Evolutionary conservation across 2,113 vertebrate genomes (phyloP).

Genomic region (Oryzias woworae): DNA sequence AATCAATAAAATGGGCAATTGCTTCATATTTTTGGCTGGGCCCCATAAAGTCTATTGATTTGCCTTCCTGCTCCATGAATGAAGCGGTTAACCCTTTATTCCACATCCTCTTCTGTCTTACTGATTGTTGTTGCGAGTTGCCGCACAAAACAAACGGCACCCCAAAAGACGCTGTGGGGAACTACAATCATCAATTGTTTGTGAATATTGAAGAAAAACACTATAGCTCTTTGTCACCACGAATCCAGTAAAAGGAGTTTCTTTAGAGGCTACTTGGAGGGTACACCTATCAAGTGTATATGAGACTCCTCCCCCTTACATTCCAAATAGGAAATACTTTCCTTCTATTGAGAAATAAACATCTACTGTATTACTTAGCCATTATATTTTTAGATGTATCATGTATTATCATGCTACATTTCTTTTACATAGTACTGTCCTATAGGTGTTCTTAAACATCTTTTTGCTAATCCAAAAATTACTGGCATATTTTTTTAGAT

Average conservation of each 20-base stretch:
- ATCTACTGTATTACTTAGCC: too few relatives aligned
- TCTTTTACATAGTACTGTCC: too few relatives aligned
- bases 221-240: constrained; percentile 17
- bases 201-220: constrained; percentile 29
- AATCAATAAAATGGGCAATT: constrained; percentile 55
- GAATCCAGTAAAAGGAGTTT: constrained; percentile 12
- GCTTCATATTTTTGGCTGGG: constrained; percentile 57
- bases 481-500: too few relatives aligned
- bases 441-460: too few relatives aligned
- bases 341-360: too few relatives aligned
- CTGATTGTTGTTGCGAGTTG: constrained; percentile 6
- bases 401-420: too few relatives aligned
- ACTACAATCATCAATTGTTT: constrained; percentile 5
- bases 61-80: constrained; percentile 16
- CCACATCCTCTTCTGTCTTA: constrained; percentile 18
- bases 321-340: too few relatives aligned
- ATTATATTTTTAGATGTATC: too few relatives aligned
- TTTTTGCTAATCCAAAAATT: too few relatives aligned
- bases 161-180: neutral
- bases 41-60: constrained; percentile 63
- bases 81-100: constrained; percentile 45
- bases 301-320: too few relatives aligned
- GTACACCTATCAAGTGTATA: too few relatives aligned
- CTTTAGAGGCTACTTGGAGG: constrained; percentile 11
- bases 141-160: constrained; percentile 6